Conservation (phyloP, 1,140 invertebrate species). For the Yoshiicerus persimilis region DNA sequence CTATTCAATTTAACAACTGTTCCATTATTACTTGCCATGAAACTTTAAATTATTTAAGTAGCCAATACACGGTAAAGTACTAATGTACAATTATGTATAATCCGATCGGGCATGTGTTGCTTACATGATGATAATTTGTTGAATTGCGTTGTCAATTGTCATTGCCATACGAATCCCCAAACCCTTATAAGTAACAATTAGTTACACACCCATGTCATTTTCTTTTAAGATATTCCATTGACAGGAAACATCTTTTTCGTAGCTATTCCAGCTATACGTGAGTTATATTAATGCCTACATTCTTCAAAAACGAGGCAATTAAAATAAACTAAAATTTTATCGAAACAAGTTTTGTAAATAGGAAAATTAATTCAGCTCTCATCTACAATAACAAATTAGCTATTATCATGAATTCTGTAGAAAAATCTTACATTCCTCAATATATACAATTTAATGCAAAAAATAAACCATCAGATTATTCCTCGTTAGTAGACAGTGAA, state of each 20-base stretch:
- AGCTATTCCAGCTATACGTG: too few species aligned
- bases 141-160: not conserved
- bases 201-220: not conserved
- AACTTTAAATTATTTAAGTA: not conserved
- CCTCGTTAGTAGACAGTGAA: not conserved
- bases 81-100: not conserved
- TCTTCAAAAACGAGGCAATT: not conserved
- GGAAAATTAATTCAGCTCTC: not conserved
- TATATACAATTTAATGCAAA: conserved; percentile 39
- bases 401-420: conserved; percentile 36
- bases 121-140: not conserved
- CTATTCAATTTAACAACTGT: not conserved
- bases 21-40: not conserved
- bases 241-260: too few species aligned
- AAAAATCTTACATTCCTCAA: conserved; percentile 45
- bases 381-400: too few species aligned
- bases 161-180: not conserved
- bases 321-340: not conserved
- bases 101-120: not conserved
- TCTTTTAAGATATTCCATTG: not conserved
- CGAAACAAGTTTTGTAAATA: not conserved
- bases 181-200: not conserved
- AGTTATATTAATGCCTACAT: not conserved
- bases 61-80: not conserved
- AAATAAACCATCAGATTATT: not conserved